Evolutionary conservation across 1,140 invertebrate genomes (phyloP), one percentile per base, ranked within the genome.

Genomic region (Penaeus chinensis): DNA sequence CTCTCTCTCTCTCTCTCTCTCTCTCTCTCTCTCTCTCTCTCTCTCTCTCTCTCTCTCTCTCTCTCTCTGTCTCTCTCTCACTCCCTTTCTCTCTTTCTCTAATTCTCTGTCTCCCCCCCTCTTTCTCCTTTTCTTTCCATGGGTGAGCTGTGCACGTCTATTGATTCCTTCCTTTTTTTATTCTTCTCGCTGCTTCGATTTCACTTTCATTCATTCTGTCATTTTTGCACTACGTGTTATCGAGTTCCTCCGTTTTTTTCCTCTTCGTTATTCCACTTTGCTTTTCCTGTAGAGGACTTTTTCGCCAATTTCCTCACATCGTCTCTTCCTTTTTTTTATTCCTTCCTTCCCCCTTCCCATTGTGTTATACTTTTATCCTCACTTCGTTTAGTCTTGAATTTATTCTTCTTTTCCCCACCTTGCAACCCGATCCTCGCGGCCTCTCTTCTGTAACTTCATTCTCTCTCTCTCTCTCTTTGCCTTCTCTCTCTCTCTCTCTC

Each of bases 231-330:
- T 71, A 71, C 66, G 66, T 71, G 66, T 71, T 71, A 71, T 71
- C 66, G 66, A 32, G 66, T 71, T 71, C 32, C 22, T 24, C 32
- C 66, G n/a, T 71, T 71, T 71, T 69, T 71, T 71, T n/a, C 66
- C 66, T 71, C n/a, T 71, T 71, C 32, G 66, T 71, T 71, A 71
- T 71, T 71, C 66, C 66, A 71, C 66, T 71, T 71, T 71, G 66
- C 66, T 71, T 71, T 71, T 71, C 66, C 66, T n/a, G 66, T 71
- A 24, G n/a, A 32, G 10, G n/a, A 32, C 66, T 71, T 71, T 71
- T 71, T 71, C 32, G n/a, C 54, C 54, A 54, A 24, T 71, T 71
- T 71, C 66, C 66, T 71, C 66, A 24, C 32, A 32, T 32, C 32
- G 66, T 71, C 32, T 71, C 66, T 32, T 71, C 32, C 11, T 71